Conservation (phyloP, 2,113 vertebrate genomes). For the Callipepla californica region DNA sequence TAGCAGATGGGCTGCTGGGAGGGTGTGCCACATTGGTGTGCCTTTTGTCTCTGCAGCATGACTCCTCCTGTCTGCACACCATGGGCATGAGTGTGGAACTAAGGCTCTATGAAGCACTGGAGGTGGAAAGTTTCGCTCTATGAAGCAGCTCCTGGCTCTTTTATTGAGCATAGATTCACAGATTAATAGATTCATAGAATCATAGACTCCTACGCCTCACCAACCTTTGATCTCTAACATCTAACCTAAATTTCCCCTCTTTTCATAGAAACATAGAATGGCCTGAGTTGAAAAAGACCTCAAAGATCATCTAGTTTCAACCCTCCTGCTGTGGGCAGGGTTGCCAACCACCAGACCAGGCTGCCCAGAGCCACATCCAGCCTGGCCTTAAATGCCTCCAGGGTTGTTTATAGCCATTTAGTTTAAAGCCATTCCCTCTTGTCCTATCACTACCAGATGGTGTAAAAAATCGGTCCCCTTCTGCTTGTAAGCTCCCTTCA, state of each 20-base stretch:
- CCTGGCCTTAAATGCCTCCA: no score
- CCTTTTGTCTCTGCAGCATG: accelerated
- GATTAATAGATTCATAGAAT: no score
- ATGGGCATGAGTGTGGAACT: background rate
- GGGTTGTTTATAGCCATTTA: no score
- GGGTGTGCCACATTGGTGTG: background rate
- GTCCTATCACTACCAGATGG: background rate
- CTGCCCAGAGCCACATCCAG: no score
- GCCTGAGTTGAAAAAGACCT: no score
- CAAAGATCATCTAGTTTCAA: no score
- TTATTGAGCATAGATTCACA: background rate
- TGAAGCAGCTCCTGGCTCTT: background rate
- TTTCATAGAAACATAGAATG: no score
- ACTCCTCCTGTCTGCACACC: background rate
- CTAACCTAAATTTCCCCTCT: background rate
- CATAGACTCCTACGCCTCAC: background rate
- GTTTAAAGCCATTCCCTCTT: background rate
- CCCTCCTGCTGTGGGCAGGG: no score
- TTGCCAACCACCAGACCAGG: no score
- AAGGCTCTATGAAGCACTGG: background rate
- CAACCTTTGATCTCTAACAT: background rate
- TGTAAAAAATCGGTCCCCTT: background rate
- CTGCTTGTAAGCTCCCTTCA: background rate
- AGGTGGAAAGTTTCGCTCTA: background rate
- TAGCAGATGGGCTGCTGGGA: background rate